Percentiles rank a stretch among this genome's conserved stretches.
Conservation (phyloP, 1,140 invertebrate genomes). For the Orchesella cincta region DNA sequence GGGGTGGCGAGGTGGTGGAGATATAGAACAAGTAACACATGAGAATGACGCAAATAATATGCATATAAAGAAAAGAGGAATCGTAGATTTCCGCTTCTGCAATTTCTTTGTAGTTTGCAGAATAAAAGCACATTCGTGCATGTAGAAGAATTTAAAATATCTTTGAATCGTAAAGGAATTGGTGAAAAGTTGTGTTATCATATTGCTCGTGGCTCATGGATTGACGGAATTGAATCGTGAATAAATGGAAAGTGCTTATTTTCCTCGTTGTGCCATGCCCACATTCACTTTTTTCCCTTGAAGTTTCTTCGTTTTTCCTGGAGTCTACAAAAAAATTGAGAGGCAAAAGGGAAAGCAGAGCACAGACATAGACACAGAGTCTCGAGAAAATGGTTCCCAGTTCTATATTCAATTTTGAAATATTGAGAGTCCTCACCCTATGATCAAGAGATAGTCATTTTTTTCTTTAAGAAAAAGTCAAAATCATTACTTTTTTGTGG, state of each 20-base stretch:
- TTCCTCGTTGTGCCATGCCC: not conserved
- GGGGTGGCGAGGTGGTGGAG: not conserved
- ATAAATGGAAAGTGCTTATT: not conserved
- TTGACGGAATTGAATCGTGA: conserved; percentile 8
- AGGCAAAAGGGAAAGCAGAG: not conserved
- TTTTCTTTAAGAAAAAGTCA: conserved; percentile 10
- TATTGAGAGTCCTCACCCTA: conserved; percentile 23
- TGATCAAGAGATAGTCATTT: conserved; percentile 26
- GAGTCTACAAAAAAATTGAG: not conserved
- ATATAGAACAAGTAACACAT: not conserved
- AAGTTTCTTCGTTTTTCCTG: not conserved
- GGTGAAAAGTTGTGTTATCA: not conserved
- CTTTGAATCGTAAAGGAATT: not conserved
- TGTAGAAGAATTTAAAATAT: conserved; percentile 6
- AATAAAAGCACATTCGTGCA: not conserved
- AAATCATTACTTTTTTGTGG: conserved; percentile 26
- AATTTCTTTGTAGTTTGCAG: conserved; percentile 16
- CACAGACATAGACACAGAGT: not conserved
- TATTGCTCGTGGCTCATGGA: not conserved
- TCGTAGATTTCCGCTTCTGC: conserved; percentile 13
- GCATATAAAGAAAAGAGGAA: not conserved
- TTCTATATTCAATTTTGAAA: conserved; percentile 28
- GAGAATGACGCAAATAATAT: not conserved
- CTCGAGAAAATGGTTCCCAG: conserved; percentile 25
- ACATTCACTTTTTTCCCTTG: not conserved